These are phyloP conservation scores for Sitta europaea DNA, from an alignment of 2,113 vertebrate genomes.

Conservation along the genomic window DNA sequence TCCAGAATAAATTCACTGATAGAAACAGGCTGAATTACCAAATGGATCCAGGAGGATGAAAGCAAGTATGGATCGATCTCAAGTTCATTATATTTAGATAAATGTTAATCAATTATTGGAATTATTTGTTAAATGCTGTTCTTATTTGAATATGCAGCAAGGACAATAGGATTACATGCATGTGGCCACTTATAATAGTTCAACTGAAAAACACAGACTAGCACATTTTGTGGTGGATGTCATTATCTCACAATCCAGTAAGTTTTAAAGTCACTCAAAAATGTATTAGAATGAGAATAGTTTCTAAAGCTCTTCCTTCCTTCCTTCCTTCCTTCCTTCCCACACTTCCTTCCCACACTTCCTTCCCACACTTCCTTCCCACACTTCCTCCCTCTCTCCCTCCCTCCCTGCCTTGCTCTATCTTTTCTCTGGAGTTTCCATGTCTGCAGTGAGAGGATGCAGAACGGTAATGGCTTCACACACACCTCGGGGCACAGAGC, in stretches of 20 bases:
- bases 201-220: background rate
- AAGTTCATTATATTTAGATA: background rate
- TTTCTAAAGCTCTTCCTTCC: background rate
- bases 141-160: background rate
- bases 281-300: background rate
- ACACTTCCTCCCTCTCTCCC: too few relatives aligned
- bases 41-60: background rate
- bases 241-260: background rate
- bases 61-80: background rate
- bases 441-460: too few relatives aligned
- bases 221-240: background rate
- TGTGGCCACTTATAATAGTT: background rate
- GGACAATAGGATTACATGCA: background rate
- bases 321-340: too few relatives aligned
- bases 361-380: too few relatives aligned
- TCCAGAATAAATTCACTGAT: background rate
- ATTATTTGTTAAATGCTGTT: background rate
- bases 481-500: too few relatives aligned
- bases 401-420: too few relatives aligned
- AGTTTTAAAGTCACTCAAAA: background rate
- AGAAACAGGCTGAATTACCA: background rate
- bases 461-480: too few relatives aligned
- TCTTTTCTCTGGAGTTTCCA: too few relatives aligned
- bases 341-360: too few relatives aligned
- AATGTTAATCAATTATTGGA: background rate